These are phyloP conservation scores for Mesocricetus auratus DNA, from an alignment of 2,113 vertebrate species.

Conservation along the genomic window DNA sequence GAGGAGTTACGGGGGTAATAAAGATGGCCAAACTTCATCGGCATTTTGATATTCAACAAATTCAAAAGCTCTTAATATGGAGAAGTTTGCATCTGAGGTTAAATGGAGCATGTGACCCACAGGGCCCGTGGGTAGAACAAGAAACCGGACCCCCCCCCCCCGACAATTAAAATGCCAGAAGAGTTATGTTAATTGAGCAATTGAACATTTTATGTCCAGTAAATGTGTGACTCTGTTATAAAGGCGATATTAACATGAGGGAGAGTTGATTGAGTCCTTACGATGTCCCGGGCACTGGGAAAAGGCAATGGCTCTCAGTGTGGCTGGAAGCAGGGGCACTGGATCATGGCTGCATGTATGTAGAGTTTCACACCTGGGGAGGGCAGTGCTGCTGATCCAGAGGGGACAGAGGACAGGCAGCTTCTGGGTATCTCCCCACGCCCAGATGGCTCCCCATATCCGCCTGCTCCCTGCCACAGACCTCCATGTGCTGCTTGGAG, in stretches of 20 bases:
- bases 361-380: neutral
- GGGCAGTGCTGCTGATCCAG: fast-evolving
- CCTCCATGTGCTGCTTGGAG: neutral
- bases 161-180: neutral
- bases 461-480: neutral
- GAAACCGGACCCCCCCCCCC: neutral
- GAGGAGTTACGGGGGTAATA: neutral
- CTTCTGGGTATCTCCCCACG: fast-evolving
- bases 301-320: neutral
- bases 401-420: no score
- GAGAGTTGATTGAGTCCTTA: neutral
- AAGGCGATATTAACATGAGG: fast-evolving
- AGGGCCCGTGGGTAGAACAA: neutral
- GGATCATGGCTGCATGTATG: neutral
- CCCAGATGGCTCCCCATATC: no score
- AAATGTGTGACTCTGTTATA: neutral
- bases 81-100: neutral
- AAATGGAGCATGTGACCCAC: neutral
- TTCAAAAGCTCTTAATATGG: neutral
- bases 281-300: neutral
- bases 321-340: neutral
- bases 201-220: neutral
- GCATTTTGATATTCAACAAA: neutral
- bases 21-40: neutral
- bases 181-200: neutral